Conservation (phyloP, 2,888 invertebrate genomes). For the Eilema depressum region DNA sequence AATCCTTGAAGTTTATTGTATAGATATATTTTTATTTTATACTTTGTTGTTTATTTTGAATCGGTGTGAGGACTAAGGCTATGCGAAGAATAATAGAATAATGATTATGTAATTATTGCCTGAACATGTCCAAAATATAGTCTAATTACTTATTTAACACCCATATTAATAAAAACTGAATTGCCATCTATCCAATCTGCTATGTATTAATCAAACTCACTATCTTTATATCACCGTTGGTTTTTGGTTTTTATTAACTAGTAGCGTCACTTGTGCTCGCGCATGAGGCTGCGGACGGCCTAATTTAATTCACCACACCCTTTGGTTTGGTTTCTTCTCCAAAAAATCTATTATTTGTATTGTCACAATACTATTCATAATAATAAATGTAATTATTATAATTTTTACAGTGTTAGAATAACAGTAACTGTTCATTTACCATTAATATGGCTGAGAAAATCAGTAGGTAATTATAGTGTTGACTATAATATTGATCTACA, state of each 20-base stretch:
- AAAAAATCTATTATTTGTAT: too few species aligned
- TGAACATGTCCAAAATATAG: not conserved
- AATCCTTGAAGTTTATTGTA: not conserved
- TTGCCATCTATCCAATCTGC: not conserved
- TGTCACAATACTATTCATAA: not conserved
- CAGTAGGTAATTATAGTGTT: not conserved
- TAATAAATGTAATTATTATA: not conserved
- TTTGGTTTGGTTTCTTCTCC: too few species aligned
- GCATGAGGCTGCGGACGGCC: too few species aligned
- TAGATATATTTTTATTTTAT: not conserved
- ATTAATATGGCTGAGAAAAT: not conserved
- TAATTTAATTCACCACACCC: too few species aligned
- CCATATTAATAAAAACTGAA: not conserved
- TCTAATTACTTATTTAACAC: not conserved
- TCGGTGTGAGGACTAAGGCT: conserved; percentile 2
- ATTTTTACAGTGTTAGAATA: not conserved
- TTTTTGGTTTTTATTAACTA: not conserved
- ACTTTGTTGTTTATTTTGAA: not conserved
- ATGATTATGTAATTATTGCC: not conserved
- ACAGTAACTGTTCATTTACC: not conserved
- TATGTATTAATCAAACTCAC: not conserved
- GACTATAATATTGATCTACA: not conserved
- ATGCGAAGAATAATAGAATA: not conserved
- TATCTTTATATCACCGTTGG: not conserved
- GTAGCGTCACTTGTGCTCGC: too few species aligned